Evolutionary conservation across 1,140 invertebrate species (phyloP).

Genomic region (Zaprionus lachaisei): DNA sequence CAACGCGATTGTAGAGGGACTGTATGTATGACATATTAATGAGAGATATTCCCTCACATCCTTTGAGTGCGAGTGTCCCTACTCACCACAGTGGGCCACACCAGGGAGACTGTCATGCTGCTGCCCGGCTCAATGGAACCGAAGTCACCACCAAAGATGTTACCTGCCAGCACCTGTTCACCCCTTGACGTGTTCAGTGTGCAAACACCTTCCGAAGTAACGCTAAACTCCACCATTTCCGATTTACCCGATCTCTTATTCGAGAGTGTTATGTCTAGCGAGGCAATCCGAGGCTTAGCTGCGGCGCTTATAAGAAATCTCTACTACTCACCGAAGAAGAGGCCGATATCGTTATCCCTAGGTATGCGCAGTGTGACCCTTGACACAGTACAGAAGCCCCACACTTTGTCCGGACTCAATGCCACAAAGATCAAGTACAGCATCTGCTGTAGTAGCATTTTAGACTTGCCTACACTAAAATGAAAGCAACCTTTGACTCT

Average conservation of each 20-base stretch:
- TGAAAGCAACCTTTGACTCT: not conserved
- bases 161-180: slow-evolving; percentile 43
- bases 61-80: too few species aligned
- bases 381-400: slow-evolving; percentile 40
- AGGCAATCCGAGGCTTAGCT: not conserved
- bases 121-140: slow-evolving; percentile 60
- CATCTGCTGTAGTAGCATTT: slow-evolving; percentile 54
- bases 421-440: slow-evolving; percentile 26
- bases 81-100: slow-evolving; percentile 77
- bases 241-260: slow-evolving; percentile 39
- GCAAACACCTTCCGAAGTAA: slow-evolving; percentile 60
- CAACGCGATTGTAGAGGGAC: slow-evolving; percentile 78
- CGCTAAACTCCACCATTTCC: slow-evolving; percentile 52
- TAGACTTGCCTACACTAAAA: slow-evolving; percentile 6
- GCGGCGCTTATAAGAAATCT: too few species aligned
- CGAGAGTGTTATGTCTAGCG: slow-evolving; percentile 59
- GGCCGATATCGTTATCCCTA: slow-evolving; percentile 62
- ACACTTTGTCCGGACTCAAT: slow-evolving; percentile 10
- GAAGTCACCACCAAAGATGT: slow-evolving; percentile 69
- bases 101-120: slow-evolving; percentile 62
- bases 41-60: not conserved
- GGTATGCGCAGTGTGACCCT: slow-evolving; percentile 67
- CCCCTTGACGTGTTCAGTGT: slow-evolving; percentile 57
- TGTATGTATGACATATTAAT: slow-evolving; percentile 17
- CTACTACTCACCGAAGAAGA: slow-evolving; percentile 64